Evolutionary conservation across 2,797 vertebrate species (phyloP).

Genomic region (Sebastes umbrosus): DNA sequence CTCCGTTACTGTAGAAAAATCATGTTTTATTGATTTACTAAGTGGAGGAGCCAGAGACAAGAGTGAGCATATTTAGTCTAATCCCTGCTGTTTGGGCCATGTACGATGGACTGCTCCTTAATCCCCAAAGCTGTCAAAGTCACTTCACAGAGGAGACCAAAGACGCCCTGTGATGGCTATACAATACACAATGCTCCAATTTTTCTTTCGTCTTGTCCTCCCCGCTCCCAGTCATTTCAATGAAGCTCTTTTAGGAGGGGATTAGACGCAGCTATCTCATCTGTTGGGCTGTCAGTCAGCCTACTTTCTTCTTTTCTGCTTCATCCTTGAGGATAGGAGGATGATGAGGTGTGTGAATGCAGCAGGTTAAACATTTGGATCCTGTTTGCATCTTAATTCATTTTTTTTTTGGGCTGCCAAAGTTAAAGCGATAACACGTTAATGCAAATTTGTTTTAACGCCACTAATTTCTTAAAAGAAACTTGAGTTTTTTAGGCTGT

Average conservation of each 20-base stretch:
- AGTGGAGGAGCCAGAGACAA: conserved; percentile 54
- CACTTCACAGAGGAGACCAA: conserved; percentile 65
- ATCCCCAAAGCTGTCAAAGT: conserved; percentile 77
- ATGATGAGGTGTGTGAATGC: conserved; percentile 39
- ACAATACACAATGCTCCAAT: conserved; percentile 71
- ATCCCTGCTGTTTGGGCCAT: conserved; percentile 66
- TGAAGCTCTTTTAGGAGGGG: conserved; percentile 70
- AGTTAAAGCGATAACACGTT: no score
- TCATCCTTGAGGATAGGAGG: conserved; percentile 15
- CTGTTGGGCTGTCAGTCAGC: conserved; percentile 73
- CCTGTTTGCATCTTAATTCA: conserved; percentile 1
- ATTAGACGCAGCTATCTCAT: conserved; percentile 76
- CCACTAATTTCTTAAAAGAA: no score
- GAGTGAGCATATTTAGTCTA: conserved; percentile 67
- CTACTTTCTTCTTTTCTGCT: conserved; percentile 47
- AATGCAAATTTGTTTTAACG: no score
- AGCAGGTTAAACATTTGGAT: conserved; percentile 51
- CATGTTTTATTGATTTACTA: conserved; percentile 69
- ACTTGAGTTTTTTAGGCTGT: no score
- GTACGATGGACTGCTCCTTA: conserved; percentile 66
- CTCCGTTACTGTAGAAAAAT: conserved; percentile 40
- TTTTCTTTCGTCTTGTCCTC: conserved; percentile 61
- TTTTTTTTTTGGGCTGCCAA: no score
- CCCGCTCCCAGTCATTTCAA: conserved; percentile 55
- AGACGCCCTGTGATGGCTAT: conserved; percentile 57